These are phyloP conservation scores for Phoxinus dragarum DNA, from an alignment of 2,797 vertebrate species.

Conservation along the genomic window DNA sequence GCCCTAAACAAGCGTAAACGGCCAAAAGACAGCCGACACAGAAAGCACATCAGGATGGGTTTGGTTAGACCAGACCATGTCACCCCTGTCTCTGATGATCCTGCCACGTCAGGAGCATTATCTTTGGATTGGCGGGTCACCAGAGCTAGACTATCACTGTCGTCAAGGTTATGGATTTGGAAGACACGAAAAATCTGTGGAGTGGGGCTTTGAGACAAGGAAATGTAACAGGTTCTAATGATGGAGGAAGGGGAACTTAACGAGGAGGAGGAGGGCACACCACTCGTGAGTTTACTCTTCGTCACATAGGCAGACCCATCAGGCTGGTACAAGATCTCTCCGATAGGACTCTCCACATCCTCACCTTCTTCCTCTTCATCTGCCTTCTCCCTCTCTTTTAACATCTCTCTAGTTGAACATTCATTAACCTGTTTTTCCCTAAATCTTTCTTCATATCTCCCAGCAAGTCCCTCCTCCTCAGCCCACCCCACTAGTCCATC, in stretches of 20 bases:
- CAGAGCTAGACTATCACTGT: conserved; percentile 88
- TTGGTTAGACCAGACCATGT: conserved; percentile 85
- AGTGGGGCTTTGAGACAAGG: conserved; percentile 86
- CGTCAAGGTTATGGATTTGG: conserved; percentile 87
- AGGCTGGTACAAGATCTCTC: conserved; percentile 87
- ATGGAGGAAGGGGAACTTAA: conserved; percentile 62
- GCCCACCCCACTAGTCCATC: conserved; percentile 70
- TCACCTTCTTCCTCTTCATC: conserved; percentile 80
- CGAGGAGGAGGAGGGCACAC: conserved; percentile 56
- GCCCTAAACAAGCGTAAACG: conserved; percentile 84
- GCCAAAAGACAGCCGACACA: conserved; percentile 88
- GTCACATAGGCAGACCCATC: conserved; percentile 88
- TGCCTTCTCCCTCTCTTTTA: conserved; percentile 69
- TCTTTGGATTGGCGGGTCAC: conserved; percentile 93
- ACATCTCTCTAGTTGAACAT: conserved; percentile 72
- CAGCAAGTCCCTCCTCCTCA: conserved; percentile 65
- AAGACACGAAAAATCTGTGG: conserved; percentile 91
- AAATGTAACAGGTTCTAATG: conserved; percentile 91
- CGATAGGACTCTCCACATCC: conserved; percentile 83
- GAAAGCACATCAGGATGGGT: conserved; percentile 90
- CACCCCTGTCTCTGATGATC: conserved; percentile 86
- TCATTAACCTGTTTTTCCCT: conserved; percentile 82
- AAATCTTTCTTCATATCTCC: conserved; percentile 32
- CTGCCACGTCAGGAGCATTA: conserved; percentile 83
- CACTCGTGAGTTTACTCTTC: conserved; percentile 83